Percentiles rank a stretch among this genome's conserved stretches.
Conservation (phyloP, 2,888 invertebrate species). For the Melinaea menophilus region DNA sequence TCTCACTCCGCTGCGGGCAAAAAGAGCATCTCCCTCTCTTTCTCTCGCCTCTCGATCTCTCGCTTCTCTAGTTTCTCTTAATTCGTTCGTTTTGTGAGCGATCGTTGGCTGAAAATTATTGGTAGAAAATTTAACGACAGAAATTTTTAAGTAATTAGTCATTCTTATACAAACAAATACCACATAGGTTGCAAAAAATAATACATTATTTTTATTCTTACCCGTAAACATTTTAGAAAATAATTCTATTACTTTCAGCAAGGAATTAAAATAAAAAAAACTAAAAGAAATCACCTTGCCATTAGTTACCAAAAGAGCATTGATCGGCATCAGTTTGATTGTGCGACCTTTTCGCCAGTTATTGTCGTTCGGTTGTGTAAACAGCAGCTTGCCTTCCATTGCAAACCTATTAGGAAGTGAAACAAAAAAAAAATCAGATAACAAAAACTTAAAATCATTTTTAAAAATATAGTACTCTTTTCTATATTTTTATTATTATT, state of each 20-base stretch:
- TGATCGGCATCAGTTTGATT: conserved; percentile 91
- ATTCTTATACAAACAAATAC: too few relatives aligned
- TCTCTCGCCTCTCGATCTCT: conserved; percentile 68
- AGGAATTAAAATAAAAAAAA: not conserved
- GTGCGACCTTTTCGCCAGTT: conserved; percentile 94
- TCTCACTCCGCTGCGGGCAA: conserved; percentile 87
- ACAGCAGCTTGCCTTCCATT: conserved; percentile 91
- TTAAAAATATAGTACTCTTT: too few relatives aligned
- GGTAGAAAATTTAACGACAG: conserved; percentile 2
- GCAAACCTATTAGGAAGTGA: conserved; percentile 79
- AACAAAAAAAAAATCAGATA: not conserved
- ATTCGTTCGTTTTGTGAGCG: conserved; percentile 82
- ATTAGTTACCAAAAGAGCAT: conserved; percentile 93
- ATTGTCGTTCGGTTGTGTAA: conserved; percentile 93
- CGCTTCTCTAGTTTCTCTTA: conserved; percentile 71
- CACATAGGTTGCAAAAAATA: too few relatives aligned
- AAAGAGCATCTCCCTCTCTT: conserved; percentile 71
- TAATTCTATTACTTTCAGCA: not conserved
- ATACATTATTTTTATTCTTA: too few relatives aligned
- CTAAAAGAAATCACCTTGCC: conserved; percentile 83
- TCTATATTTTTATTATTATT: too few relatives aligned
- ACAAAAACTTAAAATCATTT: too few relatives aligned
- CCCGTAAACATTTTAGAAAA: not conserved
- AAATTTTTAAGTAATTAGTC: not conserved
- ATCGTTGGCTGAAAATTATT: conserved; percentile 79